phyloP scores from a whole-genome alignment of 2,113 vertebrate genomes.

The Probosciger aterrimus region DNA sequence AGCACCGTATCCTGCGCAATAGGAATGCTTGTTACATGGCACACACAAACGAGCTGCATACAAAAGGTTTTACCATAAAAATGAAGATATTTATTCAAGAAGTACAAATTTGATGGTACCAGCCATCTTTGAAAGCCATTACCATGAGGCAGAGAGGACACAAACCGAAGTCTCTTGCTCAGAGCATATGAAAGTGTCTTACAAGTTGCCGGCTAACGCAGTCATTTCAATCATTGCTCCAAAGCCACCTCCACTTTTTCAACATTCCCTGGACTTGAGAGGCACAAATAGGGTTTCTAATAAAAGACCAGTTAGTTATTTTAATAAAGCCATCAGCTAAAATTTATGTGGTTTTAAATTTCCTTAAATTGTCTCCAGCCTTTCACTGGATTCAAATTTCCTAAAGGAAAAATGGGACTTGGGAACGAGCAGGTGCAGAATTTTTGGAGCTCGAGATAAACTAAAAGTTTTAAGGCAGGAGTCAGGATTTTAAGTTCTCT shows the following conservation, averaged over 20 bases:
- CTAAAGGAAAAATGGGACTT: neutral
- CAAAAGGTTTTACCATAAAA: conserved; percentile 59
- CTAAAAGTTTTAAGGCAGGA: conserved; percentile 55
- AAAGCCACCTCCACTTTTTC: conserved; percentile 42
- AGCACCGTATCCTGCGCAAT: fast-evolving
- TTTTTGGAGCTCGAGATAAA: conserved; percentile 20
- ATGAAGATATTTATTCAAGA: conserved; percentile 74
- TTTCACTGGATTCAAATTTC: conserved; percentile 14
- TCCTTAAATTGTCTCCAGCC: conserved; percentile 5
- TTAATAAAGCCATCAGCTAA: conserved; percentile 29
- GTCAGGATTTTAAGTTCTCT: conserved; percentile 40
- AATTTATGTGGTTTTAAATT: neutral
- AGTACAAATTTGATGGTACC: conserved; percentile 75
- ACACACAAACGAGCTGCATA: neutral
- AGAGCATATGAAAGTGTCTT: conserved; percentile 5
- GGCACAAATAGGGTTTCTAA: conserved; percentile 56
- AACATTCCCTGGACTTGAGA: conserved; percentile 70
- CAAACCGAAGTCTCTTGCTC: conserved; percentile 38
- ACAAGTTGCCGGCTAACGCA: neutral
- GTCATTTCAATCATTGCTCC: conserved; percentile 13
- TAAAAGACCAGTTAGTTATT: conserved; percentile 49
- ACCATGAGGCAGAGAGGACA: conserved; percentile 68
- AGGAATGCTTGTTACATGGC: neutral
- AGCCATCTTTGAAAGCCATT: conserved; percentile 74
- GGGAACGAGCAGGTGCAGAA: neutral